A percentile compares a stretch with the other conserved stretches of the same genome.
These are phyloP conservation scores for Peromyscus maniculatus DNA, from an alignment of 2,113 vertebrate genomes.

Conservation along the genomic window DNA sequence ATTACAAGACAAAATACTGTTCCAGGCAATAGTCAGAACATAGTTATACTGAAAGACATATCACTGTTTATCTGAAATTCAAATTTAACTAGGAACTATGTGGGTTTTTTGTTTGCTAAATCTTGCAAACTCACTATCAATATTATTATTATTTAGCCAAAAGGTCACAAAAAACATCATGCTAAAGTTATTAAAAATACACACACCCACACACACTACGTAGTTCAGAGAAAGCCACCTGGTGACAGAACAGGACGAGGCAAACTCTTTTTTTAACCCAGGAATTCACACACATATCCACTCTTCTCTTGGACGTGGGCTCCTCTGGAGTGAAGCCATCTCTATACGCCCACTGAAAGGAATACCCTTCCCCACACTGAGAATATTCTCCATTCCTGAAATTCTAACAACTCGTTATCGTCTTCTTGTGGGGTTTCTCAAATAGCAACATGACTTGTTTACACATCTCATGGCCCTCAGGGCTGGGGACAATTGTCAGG, in stretches of 20 bases:
- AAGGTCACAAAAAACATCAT: slow-evolving; percentile 32
- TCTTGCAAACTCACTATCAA: not conserved
- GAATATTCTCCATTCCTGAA: slow-evolving; percentile 14
- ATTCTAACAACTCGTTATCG: slow-evolving; percentile 43
- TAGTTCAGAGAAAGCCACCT: slow-evolving; percentile 1
- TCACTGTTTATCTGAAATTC: not conserved
- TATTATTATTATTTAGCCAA: not conserved
- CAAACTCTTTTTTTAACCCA: not conserved
- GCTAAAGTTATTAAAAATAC: slow-evolving; percentile 8
- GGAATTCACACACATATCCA: not conserved
- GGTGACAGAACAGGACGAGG: not conserved
- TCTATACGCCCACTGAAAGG: not conserved
- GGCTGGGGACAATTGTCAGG: not conserved
- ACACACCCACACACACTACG: not conserved
- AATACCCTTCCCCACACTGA: not conserved
- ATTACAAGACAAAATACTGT: not conserved
- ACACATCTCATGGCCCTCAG: not conserved
- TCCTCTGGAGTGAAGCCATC: not conserved
- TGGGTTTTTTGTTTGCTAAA: not conserved
- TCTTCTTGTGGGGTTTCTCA: slow-evolving; percentile 57
- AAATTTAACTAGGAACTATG: not conserved
- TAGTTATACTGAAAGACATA: not conserved
- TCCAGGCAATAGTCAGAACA: not conserved
- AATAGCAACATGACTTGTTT: slow-evolving; percentile 40
- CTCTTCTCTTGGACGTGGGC: not conserved